Evolutionary conservation across 2,888 invertebrate species (phyloP).

Genomic region (Limenitis arthemis): DNA sequence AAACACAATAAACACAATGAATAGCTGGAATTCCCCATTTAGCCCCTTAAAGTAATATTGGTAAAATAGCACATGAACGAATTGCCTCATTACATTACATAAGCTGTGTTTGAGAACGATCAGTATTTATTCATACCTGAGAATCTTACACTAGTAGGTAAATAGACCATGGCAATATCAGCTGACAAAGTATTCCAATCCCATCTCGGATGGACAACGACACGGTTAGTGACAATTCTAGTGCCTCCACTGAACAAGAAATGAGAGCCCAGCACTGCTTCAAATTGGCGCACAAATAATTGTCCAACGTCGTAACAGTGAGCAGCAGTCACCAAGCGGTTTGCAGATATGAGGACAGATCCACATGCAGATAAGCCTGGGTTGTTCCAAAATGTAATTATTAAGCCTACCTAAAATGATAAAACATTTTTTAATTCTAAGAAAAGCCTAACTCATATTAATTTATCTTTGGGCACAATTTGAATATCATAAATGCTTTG

Average conservation of each 20-base stretch:
- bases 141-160: neutral
- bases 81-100: too few species aligned
- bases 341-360: neutral
- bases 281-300: neutral
- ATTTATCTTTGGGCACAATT: too few species aligned
- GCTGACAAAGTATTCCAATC: neutral
- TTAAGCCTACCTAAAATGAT: constrained; percentile 7
- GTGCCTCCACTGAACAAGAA: constrained; percentile 12
- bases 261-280: constrained; percentile 12
- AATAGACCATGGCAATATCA: constrained; percentile 10
- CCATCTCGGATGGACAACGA: constrained; percentile 10
- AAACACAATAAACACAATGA: too few species aligned
- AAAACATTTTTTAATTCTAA: too few species aligned
- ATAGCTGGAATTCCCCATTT: too few species aligned
- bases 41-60: neutral
- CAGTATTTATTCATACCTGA: constrained; percentile 1
- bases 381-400: constrained; percentile 7
- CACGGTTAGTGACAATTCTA: constrained; percentile 1
- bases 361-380: constrained; percentile 9
- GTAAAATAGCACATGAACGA: too few species aligned
- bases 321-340: constrained; percentile 11
- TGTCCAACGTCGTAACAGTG: constrained; percentile 13
- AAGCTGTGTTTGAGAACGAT: too few species aligned
- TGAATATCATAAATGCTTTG: too few species aligned
- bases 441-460: too few species aligned